Evolutionary conservation across 2,888 invertebrate genomes (phyloP).

Genomic region (Caenorhabditis doughertyi): DNA sequence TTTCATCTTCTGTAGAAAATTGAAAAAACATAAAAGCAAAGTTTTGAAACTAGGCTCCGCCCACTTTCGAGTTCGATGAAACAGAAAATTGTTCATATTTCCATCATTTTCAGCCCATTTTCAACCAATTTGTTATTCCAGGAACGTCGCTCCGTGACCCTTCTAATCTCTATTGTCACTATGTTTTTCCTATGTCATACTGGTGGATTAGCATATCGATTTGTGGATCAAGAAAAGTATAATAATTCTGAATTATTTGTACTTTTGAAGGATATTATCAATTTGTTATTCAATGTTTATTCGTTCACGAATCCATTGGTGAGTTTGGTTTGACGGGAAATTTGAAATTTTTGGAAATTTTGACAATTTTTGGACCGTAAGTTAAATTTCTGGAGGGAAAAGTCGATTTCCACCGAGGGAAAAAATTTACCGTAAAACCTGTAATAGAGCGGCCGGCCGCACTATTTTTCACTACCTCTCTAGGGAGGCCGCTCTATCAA

Average conservation of each 20-base stretch:
- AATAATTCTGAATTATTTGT: conserved; percentile 74
- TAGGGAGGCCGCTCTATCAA: too few species aligned
- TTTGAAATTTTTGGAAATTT: not conserved
- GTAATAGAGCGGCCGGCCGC: too few species aligned
- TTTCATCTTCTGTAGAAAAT: too few species aligned
- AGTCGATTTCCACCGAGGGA: too few species aligned
- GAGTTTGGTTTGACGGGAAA: not conserved
- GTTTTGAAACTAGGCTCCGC: not conserved
- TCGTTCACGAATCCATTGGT: conserved; percentile 82
- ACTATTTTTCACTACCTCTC: too few species aligned
- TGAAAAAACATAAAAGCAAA: too few species aligned
- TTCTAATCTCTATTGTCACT: conserved; percentile 81
- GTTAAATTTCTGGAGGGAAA: too few species aligned
- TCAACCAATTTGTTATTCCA: too few species aligned
- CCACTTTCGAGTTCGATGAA: not conserved
- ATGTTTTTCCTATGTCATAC: conserved; percentile 82
- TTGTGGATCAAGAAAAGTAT: conserved; percentile 75
- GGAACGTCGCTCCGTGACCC: conserved; percentile 78
- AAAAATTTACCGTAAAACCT: too few species aligned
- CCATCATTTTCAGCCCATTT: too few species aligned
- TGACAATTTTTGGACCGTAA: conserved; percentile 2
- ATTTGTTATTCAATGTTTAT: conserved; percentile 82
- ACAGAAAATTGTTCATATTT: too few species aligned
- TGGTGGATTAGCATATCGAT: conserved; percentile 80
- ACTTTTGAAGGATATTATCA: conserved; percentile 80